Evolutionary conservation across 2,113 vertebrate species (phyloP).

Genomic region (Lepus europaeus): DNA sequence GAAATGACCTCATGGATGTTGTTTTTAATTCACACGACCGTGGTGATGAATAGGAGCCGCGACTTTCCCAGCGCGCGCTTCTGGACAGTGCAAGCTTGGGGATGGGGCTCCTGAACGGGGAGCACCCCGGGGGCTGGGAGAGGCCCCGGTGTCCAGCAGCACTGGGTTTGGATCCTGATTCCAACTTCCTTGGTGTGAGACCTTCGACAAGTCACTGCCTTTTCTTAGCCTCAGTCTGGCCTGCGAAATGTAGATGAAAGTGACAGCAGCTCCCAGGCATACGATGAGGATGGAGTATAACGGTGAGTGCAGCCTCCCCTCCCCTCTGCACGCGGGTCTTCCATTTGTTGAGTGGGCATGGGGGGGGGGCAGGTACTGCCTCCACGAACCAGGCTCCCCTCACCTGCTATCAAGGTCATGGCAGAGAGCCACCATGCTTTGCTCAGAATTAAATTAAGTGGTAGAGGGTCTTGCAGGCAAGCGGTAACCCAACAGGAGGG

Average conservation of each 20-base stretch:
- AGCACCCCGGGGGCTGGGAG: background rate
- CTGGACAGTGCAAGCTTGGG: background rate
- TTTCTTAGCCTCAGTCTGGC: background rate
- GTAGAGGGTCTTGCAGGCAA: background rate
- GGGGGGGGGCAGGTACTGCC: accelerated
- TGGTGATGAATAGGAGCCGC: constrained; percentile 67
- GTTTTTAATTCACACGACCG: constrained; percentile 71
- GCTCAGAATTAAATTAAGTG: background rate
- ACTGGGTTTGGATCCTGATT: background rate
- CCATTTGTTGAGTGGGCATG: background rate
- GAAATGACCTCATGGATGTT: constrained; percentile 81
- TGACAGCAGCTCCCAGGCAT: background rate
- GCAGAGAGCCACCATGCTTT: background rate
- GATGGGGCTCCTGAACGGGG: background rate
- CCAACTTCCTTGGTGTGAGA: background rate
- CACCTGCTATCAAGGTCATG: background rate
- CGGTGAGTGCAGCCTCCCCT: background rate
- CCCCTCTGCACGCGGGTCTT: background rate
- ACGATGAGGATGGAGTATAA: too few relatives aligned
- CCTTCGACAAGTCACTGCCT: background rate
- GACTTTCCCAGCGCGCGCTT: constrained; percentile 34
- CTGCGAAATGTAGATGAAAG: background rate
- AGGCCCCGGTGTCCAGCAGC: background rate
- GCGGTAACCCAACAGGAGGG: background rate
- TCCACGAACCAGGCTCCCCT: background rate